Conservation (phyloP, 2,113 vertebrate species). For the Semnornis frantzii region DNA sequence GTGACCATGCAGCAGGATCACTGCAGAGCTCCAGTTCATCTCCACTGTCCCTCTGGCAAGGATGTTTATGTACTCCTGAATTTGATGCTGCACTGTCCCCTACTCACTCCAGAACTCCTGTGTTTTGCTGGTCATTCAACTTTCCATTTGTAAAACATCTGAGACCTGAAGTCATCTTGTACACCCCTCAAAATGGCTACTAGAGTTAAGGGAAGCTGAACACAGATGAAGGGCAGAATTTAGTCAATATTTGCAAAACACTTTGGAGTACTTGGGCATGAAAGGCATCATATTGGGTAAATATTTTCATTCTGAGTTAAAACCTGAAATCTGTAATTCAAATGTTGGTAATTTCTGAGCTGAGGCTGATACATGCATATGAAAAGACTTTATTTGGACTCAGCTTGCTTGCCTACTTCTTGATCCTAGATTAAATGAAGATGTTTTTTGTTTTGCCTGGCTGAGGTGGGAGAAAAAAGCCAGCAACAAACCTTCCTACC, state of each 20-base stretch:
- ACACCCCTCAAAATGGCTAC: not conserved
- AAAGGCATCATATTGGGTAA: conserved; percentile 21
- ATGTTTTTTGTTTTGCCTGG: not conserved
- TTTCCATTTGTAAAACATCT: not conserved
- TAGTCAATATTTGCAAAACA: conserved; percentile 40
- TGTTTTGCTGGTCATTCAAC: not conserved
- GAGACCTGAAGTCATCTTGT: not conserved
- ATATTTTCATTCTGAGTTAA: conserved; percentile 30
- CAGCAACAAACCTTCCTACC: not conserved
- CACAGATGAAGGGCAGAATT: conserved; percentile 2
- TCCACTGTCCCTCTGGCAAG: not conserved
- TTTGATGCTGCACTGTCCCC: not conserved
- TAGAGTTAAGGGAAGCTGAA: not conserved
- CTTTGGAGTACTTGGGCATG: conserved; percentile 17
- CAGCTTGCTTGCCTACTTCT: conserved; percentile 10
- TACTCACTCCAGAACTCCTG: not conserved
- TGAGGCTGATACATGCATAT: not conserved
- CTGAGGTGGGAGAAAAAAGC: not conserved
- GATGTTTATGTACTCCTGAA: not conserved
- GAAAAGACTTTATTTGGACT: conserved; percentile 20
- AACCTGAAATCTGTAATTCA: conserved; percentile 11
- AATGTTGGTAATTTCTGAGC: not conserved
- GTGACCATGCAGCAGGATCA: not conserved
- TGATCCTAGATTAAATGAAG: not conserved
- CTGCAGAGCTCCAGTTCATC: not conserved